Evolutionary conservation across 2,888 invertebrate genomes (phyloP), one percentile per base, ranked within the genome.

Genomic region (Atrina japonica): DNA sequence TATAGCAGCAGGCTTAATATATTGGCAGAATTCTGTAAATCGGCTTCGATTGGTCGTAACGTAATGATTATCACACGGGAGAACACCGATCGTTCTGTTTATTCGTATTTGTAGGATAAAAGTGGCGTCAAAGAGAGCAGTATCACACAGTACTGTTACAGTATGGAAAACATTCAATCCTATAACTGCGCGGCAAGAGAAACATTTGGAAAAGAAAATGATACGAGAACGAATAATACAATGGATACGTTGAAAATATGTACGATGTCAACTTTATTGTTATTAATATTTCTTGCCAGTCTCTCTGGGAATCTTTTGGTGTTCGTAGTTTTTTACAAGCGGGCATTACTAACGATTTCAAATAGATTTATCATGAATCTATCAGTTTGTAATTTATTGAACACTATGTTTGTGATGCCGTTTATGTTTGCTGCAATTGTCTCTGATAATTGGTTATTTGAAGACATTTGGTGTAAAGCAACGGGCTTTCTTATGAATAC

Each of bases 301-400:
- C 92, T 95, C 66, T 92, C 94, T 71, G 94, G 94, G 85, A 95
- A 95, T 89, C 93, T 93, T 58, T 92, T 94, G 80, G 94, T 95
- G 67, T 92, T 95, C 80, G 91, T 95, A 80, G 94, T 95, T 59
- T 95, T 95, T 91, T 93, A 94, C 88, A 92, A 94, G 83, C 92
- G 94, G 80, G 93, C 94, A 56, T 92, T 95, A 58, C 92, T 95
- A 86, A 95, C 95, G 78, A 94, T 95, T 83, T 95, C 95, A 70
- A 95, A 95, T 92, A 93, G 92, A 80, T 92, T 92, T 82, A 91
- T 92, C 21, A 83, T 94, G 87, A 94, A 93, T 85, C 88, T 93
- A 79, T 91, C 92, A 21, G 86, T 91, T 40, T 91, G 92, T 66
- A 92, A 92, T 83, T 86, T 91, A 41, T 82, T 92, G 47, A 91